phyloP scores from a whole-genome alignment of 2,113 vertebrate species.

The Alligator mississippiensis region DNA sequence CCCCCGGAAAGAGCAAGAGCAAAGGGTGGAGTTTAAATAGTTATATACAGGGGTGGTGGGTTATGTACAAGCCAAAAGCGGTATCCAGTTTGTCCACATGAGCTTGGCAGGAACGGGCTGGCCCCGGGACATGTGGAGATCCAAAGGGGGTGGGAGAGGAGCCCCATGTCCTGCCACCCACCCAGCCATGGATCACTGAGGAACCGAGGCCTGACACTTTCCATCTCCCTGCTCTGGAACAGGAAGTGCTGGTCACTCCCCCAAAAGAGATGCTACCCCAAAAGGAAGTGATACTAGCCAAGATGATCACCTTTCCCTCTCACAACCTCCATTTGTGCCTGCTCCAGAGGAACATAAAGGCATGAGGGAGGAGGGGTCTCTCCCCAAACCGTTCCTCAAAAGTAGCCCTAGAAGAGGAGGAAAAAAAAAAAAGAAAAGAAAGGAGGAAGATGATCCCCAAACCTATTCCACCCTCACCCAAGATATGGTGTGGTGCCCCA shows the following conservation, averaged over 20 bases:
- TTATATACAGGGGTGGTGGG: background rate
- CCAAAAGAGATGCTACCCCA: background rate
- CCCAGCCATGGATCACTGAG: no score
- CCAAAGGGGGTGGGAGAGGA: background rate
- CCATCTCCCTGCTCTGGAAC: no score
- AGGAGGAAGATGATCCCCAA: conserved; percentile 30
- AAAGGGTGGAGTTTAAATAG: background rate
- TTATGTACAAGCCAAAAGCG: conserved; percentile 8
- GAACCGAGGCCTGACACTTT: no score
- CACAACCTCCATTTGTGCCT: no score
- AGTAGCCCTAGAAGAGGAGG: background rate
- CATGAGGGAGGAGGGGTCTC: background rate
- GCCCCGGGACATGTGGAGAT: background rate
- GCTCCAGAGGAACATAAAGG: background rate
- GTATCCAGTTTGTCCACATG: background rate
- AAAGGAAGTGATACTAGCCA: background rate
- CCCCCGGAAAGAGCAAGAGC: background rate
- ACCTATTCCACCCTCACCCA: no score
- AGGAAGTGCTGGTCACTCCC: no score
- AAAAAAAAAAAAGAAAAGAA: background rate
- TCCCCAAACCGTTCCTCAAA: background rate
- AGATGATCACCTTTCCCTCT: no score
- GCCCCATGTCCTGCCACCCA: background rate
- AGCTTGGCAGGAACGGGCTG: conserved; percentile 8
- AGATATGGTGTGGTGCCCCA: no score